phyloP scores from a whole-genome alignment of 2,797 vertebrate genomes.

The Tenualosa ilisha region DNA sequence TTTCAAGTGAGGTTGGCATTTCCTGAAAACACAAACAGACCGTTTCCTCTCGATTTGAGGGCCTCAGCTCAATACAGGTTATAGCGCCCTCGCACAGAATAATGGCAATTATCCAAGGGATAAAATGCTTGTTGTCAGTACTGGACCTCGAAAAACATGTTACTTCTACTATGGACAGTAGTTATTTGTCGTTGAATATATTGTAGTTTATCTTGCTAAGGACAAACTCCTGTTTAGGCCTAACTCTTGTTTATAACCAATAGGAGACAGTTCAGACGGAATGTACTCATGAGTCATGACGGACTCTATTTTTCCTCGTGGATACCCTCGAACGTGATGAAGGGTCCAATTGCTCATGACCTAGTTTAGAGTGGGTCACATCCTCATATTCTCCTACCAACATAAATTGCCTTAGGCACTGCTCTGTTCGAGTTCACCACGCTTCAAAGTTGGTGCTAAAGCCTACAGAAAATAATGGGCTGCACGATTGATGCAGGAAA shows the following conservation, averaged over 20 bases:
- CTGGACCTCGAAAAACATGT: conserved; percentile 9
- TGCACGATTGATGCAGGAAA: neutral
- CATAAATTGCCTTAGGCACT: neutral
- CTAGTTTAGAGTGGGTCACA: conserved; percentile 29
- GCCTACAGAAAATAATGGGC: neutral
- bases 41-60: neutral
- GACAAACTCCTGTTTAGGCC: too few species aligned
- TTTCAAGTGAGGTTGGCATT: conserved; percentile 17
- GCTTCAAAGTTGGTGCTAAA: neutral
- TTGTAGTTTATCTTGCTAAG: neutral
- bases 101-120: neutral
- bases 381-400: conserved; percentile 35
- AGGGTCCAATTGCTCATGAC: conserved; percentile 32
- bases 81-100: neutral
- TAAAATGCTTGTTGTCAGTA: neutral
- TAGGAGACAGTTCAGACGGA: neutral
- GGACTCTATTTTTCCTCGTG: neutral
- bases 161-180: neutral
- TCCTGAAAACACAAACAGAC: conserved; percentile 12
- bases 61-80: neutral
- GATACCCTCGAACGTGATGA: conserved; percentile 13
- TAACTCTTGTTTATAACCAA: neutral
- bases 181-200: neutral
- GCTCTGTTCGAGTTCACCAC: conserved; percentile 24
- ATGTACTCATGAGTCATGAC: neutral